Evolutionary conservation across 2,113 vertebrate genomes (phyloP).

Genomic region (Symphodus melops): DNA sequence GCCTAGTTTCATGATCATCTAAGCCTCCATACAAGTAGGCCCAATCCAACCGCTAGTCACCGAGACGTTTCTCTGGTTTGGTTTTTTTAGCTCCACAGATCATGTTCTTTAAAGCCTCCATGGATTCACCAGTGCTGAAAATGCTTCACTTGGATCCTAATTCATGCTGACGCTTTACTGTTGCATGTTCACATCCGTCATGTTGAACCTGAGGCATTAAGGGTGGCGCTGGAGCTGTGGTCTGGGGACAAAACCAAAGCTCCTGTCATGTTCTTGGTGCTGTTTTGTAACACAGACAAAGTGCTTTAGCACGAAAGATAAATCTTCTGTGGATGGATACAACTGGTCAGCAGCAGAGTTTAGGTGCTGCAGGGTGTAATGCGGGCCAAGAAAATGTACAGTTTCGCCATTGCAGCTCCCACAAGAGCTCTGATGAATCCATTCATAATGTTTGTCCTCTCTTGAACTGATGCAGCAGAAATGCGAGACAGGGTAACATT

Average conservation of each 20-base stretch:
- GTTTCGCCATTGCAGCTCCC: neutral
- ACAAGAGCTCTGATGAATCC: neutral
- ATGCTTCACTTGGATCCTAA: neutral
- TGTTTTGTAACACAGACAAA: slow-evolving; percentile 7
- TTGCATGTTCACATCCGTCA: slow-evolving; percentile 17
- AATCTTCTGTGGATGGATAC: slow-evolving; percentile 24
- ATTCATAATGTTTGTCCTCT: neutral
- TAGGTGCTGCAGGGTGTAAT: neutral
- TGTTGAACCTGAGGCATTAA: neutral
- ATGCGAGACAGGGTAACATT: neutral
- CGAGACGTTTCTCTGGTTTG: neutral
- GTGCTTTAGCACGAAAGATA: neutral
- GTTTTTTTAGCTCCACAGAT: neutral
- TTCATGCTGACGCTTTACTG: neutral
- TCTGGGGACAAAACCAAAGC: slow-evolving; percentile 8
- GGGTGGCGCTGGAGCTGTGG: neutral
- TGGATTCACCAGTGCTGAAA: neutral
- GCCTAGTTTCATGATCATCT: neutral
- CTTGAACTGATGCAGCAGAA: neutral
- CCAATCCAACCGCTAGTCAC: neutral
- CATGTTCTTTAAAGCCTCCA: neutral
- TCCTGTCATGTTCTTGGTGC: neutral
- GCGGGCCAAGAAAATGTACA: slow-evolving; percentile 6
- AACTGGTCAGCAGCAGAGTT: slow-evolving; percentile 33
- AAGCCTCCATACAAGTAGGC: too few species aligned